Evolutionary conservation across 1,140 invertebrate species (phyloP), one percentile per base, ranked within the genome.

Genomic region (Coelopa frigida): DNA sequence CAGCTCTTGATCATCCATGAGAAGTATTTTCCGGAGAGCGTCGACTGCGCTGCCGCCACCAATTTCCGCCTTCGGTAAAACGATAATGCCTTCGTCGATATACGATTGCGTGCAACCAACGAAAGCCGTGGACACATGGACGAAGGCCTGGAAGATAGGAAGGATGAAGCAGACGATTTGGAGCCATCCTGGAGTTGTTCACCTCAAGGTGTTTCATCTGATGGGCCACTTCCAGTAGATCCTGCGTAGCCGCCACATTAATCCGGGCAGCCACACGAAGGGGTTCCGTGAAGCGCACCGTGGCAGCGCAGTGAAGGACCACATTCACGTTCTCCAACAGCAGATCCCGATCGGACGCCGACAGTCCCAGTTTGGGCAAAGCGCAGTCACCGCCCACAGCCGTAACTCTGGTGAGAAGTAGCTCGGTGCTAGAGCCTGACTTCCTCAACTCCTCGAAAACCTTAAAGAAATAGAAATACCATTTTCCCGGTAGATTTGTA

Each of bases 271-370:
- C 77, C 5, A 71, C 56, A 58, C 79, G 79, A 14, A 93, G 70
- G 0, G 81, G 78, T 61, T 93, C 89, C 50, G 87, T 83, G 68
- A 93, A 93, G 71, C 59, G 52, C 6, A 94, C 79, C 1, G 88
- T 90, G 0, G 91, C 92, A 0, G 91, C 91, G 4, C 77, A 80
- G 55, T 94, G 89, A 57, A 94, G 82, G 1, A 94, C 79, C 12
- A 92, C 64, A 26, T 80, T 53, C 5, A 88, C 76, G 39, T 78
- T 31, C 0, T 53, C 46, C 4, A 35, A n/a, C 22, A 65, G 33
- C 10, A 58, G 12, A 38, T 53, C 29, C 0, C 53, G 52, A 17
- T 89, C 80, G 23, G 75, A 61, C 1, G 75, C 58, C 23, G 69
- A 77, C 0, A 94, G 70, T 2, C 85, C 88, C 0, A 94, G 67